Base-by-base conservation (phyloP, 2,888 invertebrate species). In the Eremobia ochroleuca region DNA sequence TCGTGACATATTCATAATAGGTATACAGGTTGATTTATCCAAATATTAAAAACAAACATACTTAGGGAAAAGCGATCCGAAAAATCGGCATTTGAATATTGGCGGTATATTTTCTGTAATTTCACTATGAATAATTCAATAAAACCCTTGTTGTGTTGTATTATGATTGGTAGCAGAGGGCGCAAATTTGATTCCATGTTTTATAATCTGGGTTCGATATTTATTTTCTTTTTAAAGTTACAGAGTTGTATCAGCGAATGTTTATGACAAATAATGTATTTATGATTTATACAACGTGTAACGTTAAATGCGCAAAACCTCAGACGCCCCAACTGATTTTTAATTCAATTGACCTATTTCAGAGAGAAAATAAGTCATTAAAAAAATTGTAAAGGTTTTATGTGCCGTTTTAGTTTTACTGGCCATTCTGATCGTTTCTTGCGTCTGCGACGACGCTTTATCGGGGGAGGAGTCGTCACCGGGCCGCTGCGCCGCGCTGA, bases 41-140 rank as follows among this genome's bases (percentile, higher is more conserved):
- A 4, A 46, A 65, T 49, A 40, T 59, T 52, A 59, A 73, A 73
- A 55, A 65, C 31, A 34, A 31, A 67, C 3, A 62, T n/a, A 59
- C 25, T 15, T 46, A n/a, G n/a, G 11, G 2, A 67, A 31, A 58
- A 67, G 4, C 31, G 11, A 66, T 31, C 6, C 11, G 8, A 49
- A 58, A 37, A 68, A 25, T 52, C 18, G 1, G 49, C 21, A 43
- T 43, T 62, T 25, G 4, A 49, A 73, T 55, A 34, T 70, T 67
- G 4, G 15, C 5, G 18, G n/a, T 43, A 34, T 68, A n/a, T 72
- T 75, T 49, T 65, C 21, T 59, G 46, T 67, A 18, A 13, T 34
- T 11, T 61, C 18, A n/a, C 15, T 43, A 68, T 71, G 55, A 68
- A 68, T 65, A 43, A 71, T 77, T 61, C 43, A 82, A 61, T 43